A percentile compares a stretch with the other conserved stretches of the same genome.
Conservation (phyloP, 2,113 vertebrate genomes). For the Tachysurus vachellii region DNA sequence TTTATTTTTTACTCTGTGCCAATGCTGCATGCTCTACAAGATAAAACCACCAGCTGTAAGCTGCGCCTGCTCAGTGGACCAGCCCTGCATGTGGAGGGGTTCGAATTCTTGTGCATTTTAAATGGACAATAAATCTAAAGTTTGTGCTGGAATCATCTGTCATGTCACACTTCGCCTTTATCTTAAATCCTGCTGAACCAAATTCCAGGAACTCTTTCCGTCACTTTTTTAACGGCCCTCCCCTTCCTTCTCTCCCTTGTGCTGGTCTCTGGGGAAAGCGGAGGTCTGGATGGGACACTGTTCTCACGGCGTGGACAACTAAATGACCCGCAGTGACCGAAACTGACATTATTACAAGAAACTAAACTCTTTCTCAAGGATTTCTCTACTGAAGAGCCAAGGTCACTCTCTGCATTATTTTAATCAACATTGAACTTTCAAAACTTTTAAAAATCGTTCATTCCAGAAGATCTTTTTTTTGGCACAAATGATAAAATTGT, state of each 20-base stretch:
- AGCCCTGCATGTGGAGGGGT: slow-evolving; percentile 5
- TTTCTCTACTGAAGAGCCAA: neutral
- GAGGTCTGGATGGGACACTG: neutral
- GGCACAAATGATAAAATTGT: neutral
- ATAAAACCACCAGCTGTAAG: neutral
- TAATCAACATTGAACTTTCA: neutral
- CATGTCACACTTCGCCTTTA: neutral
- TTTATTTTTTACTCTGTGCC: neutral
- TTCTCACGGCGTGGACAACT: slow-evolving; percentile 8
- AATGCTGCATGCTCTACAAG: neutral
- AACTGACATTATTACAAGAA: neutral
- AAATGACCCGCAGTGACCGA: neutral
- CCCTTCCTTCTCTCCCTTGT: neutral
- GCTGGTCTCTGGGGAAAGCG: neutral
- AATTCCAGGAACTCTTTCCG: slow-evolving; percentile 39
- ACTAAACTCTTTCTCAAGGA: slow-evolving; percentile 1
- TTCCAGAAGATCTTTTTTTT: neutral
- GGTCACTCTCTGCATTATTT: neutral
- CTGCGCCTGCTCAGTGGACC: neutral
- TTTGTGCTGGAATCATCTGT: slow-evolving; percentile 35
- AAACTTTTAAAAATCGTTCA: neutral
- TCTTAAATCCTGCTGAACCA: slow-evolving; percentile 41
- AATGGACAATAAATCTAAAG: slow-evolving; percentile 46
- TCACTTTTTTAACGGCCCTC: neutral
- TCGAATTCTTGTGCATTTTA: slow-evolving; percentile 17